phyloP scores from a whole-genome alignment of 2,888 invertebrate genomes.

The Portevinia maculata region DNA sequence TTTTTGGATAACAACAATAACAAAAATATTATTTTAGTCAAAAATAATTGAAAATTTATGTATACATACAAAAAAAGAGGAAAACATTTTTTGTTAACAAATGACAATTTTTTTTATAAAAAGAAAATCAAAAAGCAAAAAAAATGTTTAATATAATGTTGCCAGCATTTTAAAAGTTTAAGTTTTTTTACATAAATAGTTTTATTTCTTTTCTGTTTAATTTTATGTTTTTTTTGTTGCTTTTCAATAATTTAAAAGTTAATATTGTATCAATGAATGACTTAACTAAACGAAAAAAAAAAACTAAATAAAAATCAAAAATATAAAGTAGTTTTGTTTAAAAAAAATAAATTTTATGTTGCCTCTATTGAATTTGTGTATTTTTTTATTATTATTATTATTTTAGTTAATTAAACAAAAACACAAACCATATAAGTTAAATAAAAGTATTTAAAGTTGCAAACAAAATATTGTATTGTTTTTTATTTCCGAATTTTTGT shows the following conservation, averaged over 20 bases:
- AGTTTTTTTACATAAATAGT: conserved; percentile 40
- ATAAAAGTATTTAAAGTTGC: conserved; percentile 74
- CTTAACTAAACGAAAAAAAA: conserved; percentile 34
- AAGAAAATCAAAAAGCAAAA: conserved; percentile 10
- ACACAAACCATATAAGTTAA: conserved; percentile 44
- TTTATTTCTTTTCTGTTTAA: conserved; percentile 34
- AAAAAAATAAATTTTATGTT: conserved; percentile 41
- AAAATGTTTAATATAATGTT: conserved; percentile 49
- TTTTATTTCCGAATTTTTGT: conserved; percentile 27
- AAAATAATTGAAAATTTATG: conserved; percentile 42
- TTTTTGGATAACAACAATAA: conserved; percentile 30
- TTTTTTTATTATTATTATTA: conserved; percentile 54
- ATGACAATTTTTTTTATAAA: conserved; percentile 32
- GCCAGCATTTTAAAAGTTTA: conserved; percentile 66
- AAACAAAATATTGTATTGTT: conserved; percentile 32
- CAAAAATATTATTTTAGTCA: conserved; percentile 31
- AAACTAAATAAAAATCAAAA: conserved; percentile 21
- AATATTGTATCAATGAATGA: conserved; percentile 53
- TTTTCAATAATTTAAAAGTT: conserved; percentile 40
- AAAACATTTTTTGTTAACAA: conserved; percentile 20
- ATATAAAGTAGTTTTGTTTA: conserved; percentile 46
- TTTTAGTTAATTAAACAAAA: conserved; percentile 58
- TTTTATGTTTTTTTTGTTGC: conserved; percentile 31
- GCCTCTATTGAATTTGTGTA: conserved; percentile 59
- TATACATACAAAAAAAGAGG: conserved; percentile 24